phyloP scores from a whole-genome alignment of 2,888 invertebrate species.

The Proisotoma minuta region DNA sequence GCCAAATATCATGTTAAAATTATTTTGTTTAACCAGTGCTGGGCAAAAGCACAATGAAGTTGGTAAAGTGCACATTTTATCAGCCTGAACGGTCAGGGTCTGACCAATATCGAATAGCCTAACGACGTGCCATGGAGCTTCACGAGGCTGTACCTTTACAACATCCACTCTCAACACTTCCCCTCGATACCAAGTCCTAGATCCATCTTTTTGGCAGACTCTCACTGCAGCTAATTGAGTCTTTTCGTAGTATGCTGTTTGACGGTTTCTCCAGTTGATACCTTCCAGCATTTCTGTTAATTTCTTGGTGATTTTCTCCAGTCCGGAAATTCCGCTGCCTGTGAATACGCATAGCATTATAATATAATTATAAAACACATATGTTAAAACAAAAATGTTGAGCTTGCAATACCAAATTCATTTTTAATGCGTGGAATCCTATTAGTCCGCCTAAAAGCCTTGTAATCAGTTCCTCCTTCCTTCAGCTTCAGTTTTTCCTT shows the following conservation, averaged over 20 bases:
- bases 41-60: background rate
- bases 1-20: too few relatives aligned
- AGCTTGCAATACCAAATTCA: too few relatives aligned
- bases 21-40: background rate
- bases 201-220: background rate
- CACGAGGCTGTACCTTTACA: background rate
- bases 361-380: too few relatives aligned
- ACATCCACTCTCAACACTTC: background rate
- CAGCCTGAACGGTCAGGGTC: background rate
- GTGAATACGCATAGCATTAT: background rate
- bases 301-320: background rate
- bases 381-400: too few relatives aligned
- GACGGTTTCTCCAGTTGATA: background rate
- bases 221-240: background rate
- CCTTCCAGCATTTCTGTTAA: background rate
- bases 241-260: background rate
- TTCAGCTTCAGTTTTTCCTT: too few relatives aligned
- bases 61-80: background rate
- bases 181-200: background rate
- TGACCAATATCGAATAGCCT: background rate
- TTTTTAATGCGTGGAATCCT: too few relatives aligned
- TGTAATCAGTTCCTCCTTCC: too few relatives aligned
- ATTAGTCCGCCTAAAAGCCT: too few relatives aligned
- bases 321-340: background rate
- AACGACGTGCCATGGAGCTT: background rate